Percentiles rank a stretch among this genome's conserved stretches.
Conservation (phyloP, 2,888 invertebrate species). For the Dermolepida albohirtum region DNA sequence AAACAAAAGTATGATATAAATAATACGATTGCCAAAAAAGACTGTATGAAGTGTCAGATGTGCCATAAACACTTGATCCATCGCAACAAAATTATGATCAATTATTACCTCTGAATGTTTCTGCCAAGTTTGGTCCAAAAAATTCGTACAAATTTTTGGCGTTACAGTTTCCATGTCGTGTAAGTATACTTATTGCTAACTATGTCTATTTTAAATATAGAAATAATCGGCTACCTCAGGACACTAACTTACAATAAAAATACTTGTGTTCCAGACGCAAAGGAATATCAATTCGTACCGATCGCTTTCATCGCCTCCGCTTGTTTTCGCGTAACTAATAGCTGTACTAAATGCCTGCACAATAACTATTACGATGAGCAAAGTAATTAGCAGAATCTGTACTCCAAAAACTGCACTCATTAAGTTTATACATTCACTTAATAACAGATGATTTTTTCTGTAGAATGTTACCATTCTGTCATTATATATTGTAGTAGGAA, state of each 20-base stretch:
- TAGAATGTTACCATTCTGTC: conserved; percentile 4
- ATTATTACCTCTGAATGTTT: too few relatives aligned
- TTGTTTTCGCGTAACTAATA: conserved; percentile 17
- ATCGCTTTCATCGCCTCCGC: background rate
- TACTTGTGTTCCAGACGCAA: conserved; percentile 37
- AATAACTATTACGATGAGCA: conserved; percentile 39
- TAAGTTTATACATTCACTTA: conserved; percentile 32
- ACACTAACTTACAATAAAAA: conserved; percentile 33
- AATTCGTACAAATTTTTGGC: too few relatives aligned
- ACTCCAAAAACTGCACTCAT: conserved; percentile 36
- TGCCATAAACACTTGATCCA: too few relatives aligned
- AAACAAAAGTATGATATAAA: too few relatives aligned
- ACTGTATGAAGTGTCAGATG: too few relatives aligned
- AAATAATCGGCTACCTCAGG: background rate
- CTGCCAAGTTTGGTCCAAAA: too few relatives aligned
- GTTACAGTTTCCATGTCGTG: too few relatives aligned
- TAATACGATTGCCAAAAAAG: too few relatives aligned
- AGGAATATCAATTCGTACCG: conserved; percentile 27
- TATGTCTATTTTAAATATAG: too few relatives aligned
- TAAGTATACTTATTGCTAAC: too few relatives aligned
- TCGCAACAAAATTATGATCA: too few relatives aligned
- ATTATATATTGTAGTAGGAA: background rate
- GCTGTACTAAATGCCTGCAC: conserved; percentile 36
- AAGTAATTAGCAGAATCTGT: conserved; percentile 32
- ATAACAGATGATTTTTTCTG: conserved; percentile 34